Evolutionary conservation across 2,888 invertebrate genomes (phyloP).

Genomic region (Meloe dianella): DNA sequence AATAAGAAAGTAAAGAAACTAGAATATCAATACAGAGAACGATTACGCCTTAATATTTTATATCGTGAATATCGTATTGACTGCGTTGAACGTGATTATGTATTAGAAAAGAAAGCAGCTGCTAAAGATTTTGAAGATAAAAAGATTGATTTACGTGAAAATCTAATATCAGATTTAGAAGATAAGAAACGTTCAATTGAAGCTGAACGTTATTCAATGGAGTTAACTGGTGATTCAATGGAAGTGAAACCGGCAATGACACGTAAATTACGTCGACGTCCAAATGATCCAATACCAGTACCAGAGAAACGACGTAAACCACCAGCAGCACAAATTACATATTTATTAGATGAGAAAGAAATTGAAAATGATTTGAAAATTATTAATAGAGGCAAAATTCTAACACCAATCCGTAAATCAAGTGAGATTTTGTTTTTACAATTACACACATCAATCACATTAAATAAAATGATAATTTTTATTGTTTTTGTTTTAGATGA

Average conservation of each 20-base stretch:
- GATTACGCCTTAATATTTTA: slow-evolving; percentile 77
- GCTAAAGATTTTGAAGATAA: slow-evolving; percentile 95
- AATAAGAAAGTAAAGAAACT: slow-evolving; percentile 80
- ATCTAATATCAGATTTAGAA: slow-evolving; percentile 87
- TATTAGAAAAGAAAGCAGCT: slow-evolving; percentile 86
- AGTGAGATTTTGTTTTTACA: slow-evolving; percentile 48
- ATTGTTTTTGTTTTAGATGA: slow-evolving; percentile 34
- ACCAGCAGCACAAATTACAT: slow-evolving; percentile 83
- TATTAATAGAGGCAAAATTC: slow-evolving; percentile 67
- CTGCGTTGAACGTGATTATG: slow-evolving; percentile 85
- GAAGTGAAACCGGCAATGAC: slow-evolving; percentile 97
- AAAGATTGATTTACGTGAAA: slow-evolving; percentile 88
- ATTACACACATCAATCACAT: too few relatives aligned
- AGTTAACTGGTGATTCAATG: slow-evolving; percentile 86
- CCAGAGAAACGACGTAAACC: slow-evolving; percentile 88
- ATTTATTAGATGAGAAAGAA: slow-evolving; percentile 86
- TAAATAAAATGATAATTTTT: slow-evolving; percentile 4
- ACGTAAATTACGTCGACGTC: slow-evolving; percentile 86
- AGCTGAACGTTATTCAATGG: slow-evolving; percentile 84
- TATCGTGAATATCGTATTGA: slow-evolving; percentile 82
- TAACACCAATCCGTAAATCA: slow-evolving; percentile 64
- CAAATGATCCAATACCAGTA: slow-evolving; percentile 91
- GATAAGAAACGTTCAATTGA: slow-evolving; percentile 91
- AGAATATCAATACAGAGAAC: slow-evolving; percentile 81
- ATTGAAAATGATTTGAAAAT: slow-evolving; percentile 85